A percentile compares a stretch with the other conserved stretches of the same genome.
These are phyloP conservation scores for Prochilodus magdalenae DNA, from an alignment of 2,113 vertebrate species.

Conservation along the genomic window DNA sequence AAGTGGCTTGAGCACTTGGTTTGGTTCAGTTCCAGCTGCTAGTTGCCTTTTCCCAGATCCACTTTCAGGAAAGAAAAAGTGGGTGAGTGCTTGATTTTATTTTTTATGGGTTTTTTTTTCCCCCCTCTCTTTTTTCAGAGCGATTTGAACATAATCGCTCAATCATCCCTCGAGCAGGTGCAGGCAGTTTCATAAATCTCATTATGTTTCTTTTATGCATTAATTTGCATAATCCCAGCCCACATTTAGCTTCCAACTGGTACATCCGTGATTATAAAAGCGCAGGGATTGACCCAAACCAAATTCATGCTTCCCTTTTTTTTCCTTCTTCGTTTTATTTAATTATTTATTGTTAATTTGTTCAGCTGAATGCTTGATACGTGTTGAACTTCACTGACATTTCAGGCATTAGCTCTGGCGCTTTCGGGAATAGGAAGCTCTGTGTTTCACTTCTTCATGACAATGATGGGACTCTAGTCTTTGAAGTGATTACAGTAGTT, in stretches of 20 bases:
- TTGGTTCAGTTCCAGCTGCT: constrained; percentile 32
- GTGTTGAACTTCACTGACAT: background rate
- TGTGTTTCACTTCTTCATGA: background rate
- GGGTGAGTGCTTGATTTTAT: constrained; percentile 30
- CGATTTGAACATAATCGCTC: constrained; percentile 40
- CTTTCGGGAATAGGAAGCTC: background rate
- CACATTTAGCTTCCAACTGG: constrained; percentile 33
- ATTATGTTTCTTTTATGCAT: constrained; percentile 53
- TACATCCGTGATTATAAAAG: constrained; percentile 49
- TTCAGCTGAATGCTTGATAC: background rate
- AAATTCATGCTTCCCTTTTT: background rate
- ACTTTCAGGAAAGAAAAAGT: constrained; percentile 25
- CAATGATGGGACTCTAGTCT: background rate
- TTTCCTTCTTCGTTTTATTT: background rate
- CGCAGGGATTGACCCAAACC: constrained; percentile 35
- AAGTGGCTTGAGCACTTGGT: constrained; percentile 20
- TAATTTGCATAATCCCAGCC: constrained; percentile 54
- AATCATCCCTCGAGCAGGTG: constrained; percentile 48
- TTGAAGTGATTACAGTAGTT: background rate
- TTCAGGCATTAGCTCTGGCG: background rate
- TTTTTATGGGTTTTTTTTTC: background rate
- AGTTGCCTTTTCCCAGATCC: constrained; percentile 7
- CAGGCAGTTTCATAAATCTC: constrained; percentile 48
- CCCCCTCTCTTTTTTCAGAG: background rate
- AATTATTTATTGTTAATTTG: background rate